A percentile compares a stretch with the other conserved stretches of the same genome.
Conservation (phyloP, 2,797 vertebrate genomes). For the Lepus townsendii region DNA sequence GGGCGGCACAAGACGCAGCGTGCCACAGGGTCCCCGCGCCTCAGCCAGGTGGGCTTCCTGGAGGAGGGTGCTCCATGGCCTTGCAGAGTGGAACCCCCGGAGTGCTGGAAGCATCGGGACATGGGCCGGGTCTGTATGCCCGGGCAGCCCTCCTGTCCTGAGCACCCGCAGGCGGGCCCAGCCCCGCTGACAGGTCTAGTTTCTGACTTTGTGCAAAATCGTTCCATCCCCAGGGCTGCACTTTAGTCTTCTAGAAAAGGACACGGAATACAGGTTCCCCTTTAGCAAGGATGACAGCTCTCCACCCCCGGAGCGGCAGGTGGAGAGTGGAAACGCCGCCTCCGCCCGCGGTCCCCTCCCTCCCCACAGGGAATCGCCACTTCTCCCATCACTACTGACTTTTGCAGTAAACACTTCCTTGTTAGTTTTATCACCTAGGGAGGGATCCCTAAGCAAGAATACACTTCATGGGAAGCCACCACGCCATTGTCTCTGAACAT, state of each 20-base stretch:
- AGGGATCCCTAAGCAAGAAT: background rate
- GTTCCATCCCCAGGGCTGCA: background rate
- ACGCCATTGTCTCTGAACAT: too few species aligned
- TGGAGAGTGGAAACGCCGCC: background rate
- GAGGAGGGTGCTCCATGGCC: background rate
- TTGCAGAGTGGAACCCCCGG: background rate
- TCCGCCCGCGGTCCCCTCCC: background rate
- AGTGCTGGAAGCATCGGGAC: too few species aligned
- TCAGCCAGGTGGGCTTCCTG: background rate
- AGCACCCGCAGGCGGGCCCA: background rate
- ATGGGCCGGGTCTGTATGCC: too few species aligned
- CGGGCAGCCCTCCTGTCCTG: background rate
- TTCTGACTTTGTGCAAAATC: background rate
- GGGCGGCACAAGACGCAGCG: background rate
- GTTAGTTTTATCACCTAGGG: background rate
- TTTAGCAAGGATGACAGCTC: too few species aligned
- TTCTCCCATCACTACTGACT: background rate
- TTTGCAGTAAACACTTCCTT: background rate
- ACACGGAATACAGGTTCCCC: too few species aligned
- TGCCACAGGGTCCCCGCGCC: background rate
- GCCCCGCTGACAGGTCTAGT: background rate
- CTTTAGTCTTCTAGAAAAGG: background rate
- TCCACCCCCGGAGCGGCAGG: too few species aligned
- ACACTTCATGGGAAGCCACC: background rate
- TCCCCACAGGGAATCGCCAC: background rate